phyloP scores from a whole-genome alignment of 2,113 vertebrate species.

The Sula dactylatra region DNA sequence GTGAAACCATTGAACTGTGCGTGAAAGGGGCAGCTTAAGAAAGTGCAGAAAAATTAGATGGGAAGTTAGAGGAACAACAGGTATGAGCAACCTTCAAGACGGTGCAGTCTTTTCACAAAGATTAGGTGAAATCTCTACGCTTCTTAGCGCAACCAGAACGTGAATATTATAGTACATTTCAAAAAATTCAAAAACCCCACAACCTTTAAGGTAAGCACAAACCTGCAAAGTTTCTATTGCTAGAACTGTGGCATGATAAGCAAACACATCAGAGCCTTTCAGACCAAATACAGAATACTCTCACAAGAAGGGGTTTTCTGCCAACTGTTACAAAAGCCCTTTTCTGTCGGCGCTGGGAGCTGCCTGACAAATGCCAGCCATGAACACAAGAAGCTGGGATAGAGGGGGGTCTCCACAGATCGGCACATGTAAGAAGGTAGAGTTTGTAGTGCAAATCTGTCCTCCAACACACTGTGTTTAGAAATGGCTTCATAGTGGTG shows the following conservation, averaged over 20 bases:
- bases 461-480: neutral
- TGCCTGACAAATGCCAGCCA: fast-evolving
- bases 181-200: neutral
- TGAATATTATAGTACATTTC: neutral
- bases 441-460: neutral
- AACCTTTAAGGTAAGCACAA: neutral
- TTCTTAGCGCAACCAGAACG: neutral
- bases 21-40: neutral
- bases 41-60: neutral
- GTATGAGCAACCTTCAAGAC: fast-evolving
- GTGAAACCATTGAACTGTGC: neutral
- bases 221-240: neutral
- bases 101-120: neutral
- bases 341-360: neutral
- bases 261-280: neutral
- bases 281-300: neutral
- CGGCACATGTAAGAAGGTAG: fast-evolving
- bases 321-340: neutral
- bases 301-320: neutral
- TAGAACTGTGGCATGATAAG: neutral
- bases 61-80: neutral
- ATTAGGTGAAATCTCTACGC: neutral
- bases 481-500: neutral
- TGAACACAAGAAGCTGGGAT: neutral
- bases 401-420: neutral